Percentiles rank a stretch among this genome's conserved stretches.
Evolutionary conservation across 2,888 invertebrate genomes (phyloP).

Genomic region (Myopa tessellatipennis): DNA sequence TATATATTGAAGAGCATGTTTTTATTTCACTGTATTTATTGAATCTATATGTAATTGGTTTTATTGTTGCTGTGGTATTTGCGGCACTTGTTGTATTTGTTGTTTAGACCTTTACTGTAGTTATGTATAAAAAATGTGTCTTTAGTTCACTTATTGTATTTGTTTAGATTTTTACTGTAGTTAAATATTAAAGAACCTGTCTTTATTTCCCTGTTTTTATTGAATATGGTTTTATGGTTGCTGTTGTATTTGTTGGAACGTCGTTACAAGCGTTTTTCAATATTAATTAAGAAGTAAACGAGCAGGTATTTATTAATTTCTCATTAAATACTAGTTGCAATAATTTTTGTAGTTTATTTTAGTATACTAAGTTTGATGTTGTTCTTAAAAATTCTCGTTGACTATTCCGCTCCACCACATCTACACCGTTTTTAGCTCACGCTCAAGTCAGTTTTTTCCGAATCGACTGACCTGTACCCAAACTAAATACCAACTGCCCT

Average conservation of each 20-base stretch:
- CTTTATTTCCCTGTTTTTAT: background rate
- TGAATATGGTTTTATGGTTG: background rate
- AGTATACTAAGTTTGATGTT: constrained; percentile 9
- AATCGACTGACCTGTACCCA: too few species aligned
- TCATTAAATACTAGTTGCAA: constrained; percentile 1
- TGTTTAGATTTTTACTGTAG: constrained; percentile 33
- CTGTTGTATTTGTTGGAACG: background rate
- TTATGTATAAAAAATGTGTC: too few species aligned
- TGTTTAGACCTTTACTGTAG: too few species aligned
- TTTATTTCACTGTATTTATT: too few species aligned
- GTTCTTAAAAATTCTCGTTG: constrained; percentile 31
- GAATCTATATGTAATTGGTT: too few species aligned
- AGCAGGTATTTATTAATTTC: background rate
- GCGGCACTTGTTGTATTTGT: background rate
- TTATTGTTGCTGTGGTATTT: too few species aligned
- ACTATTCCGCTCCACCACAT: too few species aligned
- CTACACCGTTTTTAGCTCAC: too few species aligned
- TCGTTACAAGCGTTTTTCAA: background rate
- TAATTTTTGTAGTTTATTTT: background rate
- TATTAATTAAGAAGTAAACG: background rate
- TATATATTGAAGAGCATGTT: too few species aligned
- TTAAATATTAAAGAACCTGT: background rate
- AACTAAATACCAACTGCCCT: too few species aligned
- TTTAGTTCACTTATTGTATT: too few species aligned
- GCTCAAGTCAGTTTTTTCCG: too few species aligned